phyloP scores from a whole-genome alignment of 2,888 invertebrate genomes.

The Magallana nippona region DNA sequence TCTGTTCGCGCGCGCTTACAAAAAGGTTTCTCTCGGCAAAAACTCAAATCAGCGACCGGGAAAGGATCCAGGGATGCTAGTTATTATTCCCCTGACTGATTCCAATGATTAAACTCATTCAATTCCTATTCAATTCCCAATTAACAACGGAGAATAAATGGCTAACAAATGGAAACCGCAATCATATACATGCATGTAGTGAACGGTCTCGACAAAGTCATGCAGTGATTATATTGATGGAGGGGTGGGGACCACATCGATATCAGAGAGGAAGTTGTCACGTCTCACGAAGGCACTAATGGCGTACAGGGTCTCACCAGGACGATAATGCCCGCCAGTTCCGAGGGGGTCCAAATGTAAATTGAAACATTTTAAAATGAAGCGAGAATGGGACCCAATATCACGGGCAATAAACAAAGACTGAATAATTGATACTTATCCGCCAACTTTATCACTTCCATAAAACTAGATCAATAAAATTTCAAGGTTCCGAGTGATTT shows the following conservation, averaged over 20 bases:
- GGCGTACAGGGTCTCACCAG: no score
- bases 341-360: neutral
- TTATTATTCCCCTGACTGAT: neutral
- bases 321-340: neutral
- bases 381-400: neutral
- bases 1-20: neutral
- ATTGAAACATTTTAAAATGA: slow-evolving; percentile 23
- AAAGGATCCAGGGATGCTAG: neutral
- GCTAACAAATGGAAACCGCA: neutral
- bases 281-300: neutral
- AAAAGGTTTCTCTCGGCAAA: neutral
- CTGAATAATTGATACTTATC: slow-evolving; percentile 4
- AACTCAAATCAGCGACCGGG: neutral
- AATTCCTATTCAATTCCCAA: slow-evolving; percentile 23
- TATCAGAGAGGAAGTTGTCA: neutral
- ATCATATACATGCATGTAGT: neutral
- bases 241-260: neutral
- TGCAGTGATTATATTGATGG: neutral
- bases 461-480: slow-evolving; percentile 23
- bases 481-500: neutral
- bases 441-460: slow-evolving; percentile 5
- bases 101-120: slow-evolving; percentile 22
- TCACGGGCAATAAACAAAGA: neutral
- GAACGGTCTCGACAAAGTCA: neutral
- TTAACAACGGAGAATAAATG: neutral